Conservation (phyloP, 2,113 vertebrate species). For the Chrysemys picta region DNA sequence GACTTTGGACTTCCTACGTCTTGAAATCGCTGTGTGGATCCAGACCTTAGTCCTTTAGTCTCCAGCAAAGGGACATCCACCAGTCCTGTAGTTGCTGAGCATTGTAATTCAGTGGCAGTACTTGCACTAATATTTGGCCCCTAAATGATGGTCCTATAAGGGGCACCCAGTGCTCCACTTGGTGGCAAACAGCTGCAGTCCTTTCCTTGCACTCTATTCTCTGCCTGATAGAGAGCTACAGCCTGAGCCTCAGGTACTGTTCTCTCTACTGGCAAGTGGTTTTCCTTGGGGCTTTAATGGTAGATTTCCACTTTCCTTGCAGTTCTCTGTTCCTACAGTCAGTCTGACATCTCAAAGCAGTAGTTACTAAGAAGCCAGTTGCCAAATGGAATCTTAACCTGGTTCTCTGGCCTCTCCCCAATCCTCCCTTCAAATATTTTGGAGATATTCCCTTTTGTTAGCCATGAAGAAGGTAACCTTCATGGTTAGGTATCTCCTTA, state of each 20-base stretch:
- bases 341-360: background rate
- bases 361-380: background rate
- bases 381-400: background rate
- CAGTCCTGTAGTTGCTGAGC: background rate
- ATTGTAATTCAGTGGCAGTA: background rate
- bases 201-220: too few relatives aligned
- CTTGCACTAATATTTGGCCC: background rate
- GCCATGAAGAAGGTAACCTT: rapidly evolving
- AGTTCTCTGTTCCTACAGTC: background rate
- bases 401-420: background rate
- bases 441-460: background rate
- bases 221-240: too few relatives aligned
- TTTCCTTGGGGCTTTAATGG: background rate
- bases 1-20: background rate
- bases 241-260: background rate
- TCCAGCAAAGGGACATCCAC: background rate
- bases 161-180: background rate
- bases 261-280: background rate
- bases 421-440: background rate
- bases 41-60: background rate
- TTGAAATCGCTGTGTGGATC: background rate
- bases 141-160: too few relatives aligned
- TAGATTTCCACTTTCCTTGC: background rate
- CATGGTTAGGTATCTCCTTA: background rate
- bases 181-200: background rate